phyloP scores from a whole-genome alignment of 2,888 invertebrate genomes.

The Tholera decimalis region DNA sequence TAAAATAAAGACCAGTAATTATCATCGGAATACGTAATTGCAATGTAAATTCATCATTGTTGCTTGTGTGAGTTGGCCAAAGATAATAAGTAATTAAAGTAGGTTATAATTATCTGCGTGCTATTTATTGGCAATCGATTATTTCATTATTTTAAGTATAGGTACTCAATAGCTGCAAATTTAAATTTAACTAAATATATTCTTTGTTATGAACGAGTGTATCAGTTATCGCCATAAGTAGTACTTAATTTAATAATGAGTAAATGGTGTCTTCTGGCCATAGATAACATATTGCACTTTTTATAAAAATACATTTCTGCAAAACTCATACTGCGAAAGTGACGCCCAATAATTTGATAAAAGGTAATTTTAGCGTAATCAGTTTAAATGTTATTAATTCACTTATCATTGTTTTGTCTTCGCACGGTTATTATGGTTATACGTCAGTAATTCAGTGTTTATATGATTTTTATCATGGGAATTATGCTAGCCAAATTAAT shows the following conservation, averaged over 20 bases:
- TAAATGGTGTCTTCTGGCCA: neutral
- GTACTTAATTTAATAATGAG: neutral
- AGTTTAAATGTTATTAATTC: constrained; percentile 9
- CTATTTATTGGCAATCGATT: neutral
- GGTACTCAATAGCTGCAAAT: constrained; percentile 1
- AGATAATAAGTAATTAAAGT: neutral
- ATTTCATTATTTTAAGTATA: neutral
- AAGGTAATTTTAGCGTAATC: constrained; percentile 1
- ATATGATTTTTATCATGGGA: constrained; percentile 11
- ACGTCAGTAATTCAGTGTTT: neutral
- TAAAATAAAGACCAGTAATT: neutral
- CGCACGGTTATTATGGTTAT: neutral
- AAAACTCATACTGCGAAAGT: neutral
- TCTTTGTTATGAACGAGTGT: too few species aligned
- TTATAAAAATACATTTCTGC: neutral
- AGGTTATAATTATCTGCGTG: neutral
- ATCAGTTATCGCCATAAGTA: too few species aligned
- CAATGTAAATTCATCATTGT: neutral
- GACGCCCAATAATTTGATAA: neutral
- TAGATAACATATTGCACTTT: neutral
- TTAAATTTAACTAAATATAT: neutral
- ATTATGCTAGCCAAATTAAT: constrained; percentile 1
- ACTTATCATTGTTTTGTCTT: neutral
- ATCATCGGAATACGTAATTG: neutral
- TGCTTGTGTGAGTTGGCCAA: neutral